phyloP scores from a whole-genome alignment of 2,888 invertebrate species.

The Deroplatys truncata region DNA sequence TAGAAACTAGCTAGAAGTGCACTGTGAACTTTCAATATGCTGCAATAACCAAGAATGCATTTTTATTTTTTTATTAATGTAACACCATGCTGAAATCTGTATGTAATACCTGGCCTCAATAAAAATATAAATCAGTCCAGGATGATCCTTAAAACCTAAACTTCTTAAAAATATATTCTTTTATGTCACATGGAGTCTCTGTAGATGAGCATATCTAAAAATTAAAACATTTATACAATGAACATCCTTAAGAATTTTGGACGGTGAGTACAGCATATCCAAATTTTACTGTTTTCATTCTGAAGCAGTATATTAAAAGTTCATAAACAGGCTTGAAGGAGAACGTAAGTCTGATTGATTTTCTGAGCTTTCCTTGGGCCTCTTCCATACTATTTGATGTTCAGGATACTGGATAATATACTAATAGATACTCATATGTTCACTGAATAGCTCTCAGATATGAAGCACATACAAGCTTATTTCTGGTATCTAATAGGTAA shows the following conservation, averaged over 20 bases:
- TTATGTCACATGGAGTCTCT: not conserved
- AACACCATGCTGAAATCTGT: not conserved
- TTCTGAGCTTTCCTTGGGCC: no score
- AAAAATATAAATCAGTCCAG: not conserved
- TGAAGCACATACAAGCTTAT: no score
- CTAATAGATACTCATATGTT: no score
- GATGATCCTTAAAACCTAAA: not conserved
- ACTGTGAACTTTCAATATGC: not conserved
- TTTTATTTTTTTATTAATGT: not conserved
- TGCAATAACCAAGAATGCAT: not conserved
- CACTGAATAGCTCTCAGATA: no score
- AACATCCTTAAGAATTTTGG: not conserved
- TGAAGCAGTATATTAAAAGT: not conserved
- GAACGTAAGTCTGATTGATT: not conserved
- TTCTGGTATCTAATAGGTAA: no score
- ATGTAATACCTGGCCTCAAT: not conserved
- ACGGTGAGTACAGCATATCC: not conserved
- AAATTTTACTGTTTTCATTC: not conserved
- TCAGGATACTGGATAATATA: no score
- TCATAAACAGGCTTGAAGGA: not conserved
- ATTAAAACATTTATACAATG: not conserved
- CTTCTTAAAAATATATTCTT: not conserved
- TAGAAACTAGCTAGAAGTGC: not conserved
- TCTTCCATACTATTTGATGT: no score
- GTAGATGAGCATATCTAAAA: not conserved